These are phyloP conservation scores for Leptobrachium leishanense DNA, from an alignment of 2,113 vertebrate genomes.

Conservation along the genomic window DNA sequence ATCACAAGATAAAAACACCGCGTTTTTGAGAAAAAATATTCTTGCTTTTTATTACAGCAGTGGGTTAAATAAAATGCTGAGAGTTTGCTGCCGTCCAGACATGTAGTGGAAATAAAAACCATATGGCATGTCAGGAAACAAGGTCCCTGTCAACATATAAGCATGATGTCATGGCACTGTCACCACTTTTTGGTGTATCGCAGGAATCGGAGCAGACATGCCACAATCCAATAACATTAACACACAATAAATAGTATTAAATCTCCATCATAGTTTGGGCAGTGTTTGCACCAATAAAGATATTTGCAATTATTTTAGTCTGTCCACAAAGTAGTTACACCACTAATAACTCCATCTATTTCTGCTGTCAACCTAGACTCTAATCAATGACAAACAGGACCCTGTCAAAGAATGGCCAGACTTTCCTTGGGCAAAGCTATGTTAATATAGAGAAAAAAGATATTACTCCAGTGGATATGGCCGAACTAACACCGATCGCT, in stretches of 20 bases:
- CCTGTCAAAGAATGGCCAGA: not conserved
- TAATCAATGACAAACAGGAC: not conserved
- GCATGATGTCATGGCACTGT: conserved; percentile 29
- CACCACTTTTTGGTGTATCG: not conserved
- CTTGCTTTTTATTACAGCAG: not conserved
- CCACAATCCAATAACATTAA: not conserved
- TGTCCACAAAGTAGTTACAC: not conserved
- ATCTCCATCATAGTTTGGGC: not conserved
- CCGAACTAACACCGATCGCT: too few relatives aligned
- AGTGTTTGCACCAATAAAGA: not conserved
- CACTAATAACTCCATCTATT: not conserved
- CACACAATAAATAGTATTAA: conserved; percentile 7
- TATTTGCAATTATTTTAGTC: not conserved
- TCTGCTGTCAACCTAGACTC: not conserved
- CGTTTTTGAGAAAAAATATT: not conserved
- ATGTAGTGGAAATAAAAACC: conserved; percentile 9
- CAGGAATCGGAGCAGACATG: conserved; percentile 9
- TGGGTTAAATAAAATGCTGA: conserved; percentile 3
- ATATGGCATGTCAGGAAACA: not conserved
- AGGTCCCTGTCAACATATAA: conserved; percentile 1
- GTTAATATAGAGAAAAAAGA: too few relatives aligned
- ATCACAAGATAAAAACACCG: too few relatives aligned
- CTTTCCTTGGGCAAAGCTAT: too few relatives aligned
- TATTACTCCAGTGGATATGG: too few relatives aligned
- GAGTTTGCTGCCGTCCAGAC: conserved; percentile 7